phyloP scores from a whole-genome alignment of 2,797 vertebrate species.

The Cossypha niveicapilla region DNA sequence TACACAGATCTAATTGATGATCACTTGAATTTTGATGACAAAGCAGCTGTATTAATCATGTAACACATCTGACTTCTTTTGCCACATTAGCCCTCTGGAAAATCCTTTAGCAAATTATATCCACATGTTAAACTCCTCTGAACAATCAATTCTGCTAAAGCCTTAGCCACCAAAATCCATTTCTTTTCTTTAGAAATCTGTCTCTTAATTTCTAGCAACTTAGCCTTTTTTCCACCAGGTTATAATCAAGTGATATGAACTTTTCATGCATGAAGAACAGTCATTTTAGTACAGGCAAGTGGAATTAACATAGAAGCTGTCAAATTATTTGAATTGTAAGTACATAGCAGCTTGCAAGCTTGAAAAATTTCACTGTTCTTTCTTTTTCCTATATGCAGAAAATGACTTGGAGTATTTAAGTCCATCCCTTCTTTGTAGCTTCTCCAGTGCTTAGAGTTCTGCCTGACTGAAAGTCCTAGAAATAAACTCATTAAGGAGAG shows the following conservation, averaged over 20 bases:
- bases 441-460: neutral
- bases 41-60: neutral
- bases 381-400: neutral
- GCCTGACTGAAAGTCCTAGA: neutral
- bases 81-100: conserved; percentile 7
- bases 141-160: conserved; percentile 1
- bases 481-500: neutral
- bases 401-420: neutral
- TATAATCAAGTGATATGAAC: neutral
- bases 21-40: conserved; percentile 10
- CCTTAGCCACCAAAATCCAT: neutral
- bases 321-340: neutral
- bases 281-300: neutral
- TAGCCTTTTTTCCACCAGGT: neutral
- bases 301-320: neutral
- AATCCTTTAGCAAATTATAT: conserved; percentile 42
- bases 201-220: neutral
- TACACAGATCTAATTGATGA: neutral
- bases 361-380: neutral
- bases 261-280: neutral
- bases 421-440: neutral
- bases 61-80: conserved; percentile 32
- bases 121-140: conserved; percentile 33
- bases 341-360: neutral
- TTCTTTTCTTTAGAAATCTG: conserved; percentile 29